Evolutionary conservation across 2,888 invertebrate species (phyloP).

Genomic region (Drosophila nr. perissopoda): DNA sequence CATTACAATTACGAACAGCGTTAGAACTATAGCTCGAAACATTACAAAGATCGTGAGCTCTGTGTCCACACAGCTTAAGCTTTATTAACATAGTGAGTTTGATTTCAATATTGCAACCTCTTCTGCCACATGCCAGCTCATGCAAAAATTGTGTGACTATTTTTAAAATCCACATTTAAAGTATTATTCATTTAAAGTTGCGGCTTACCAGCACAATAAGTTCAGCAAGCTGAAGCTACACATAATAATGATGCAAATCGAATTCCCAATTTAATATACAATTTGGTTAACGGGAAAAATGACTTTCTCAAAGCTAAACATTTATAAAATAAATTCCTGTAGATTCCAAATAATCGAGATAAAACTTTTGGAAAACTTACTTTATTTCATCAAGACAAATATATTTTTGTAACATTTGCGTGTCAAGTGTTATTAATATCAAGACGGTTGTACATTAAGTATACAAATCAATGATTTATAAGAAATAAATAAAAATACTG

Average conservation of each 20-base stretch:
- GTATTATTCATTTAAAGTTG: conserved; percentile 8
- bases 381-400: conserved; percentile 10
- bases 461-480: not conserved
- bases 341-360: not conserved
- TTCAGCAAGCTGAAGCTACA: not conserved
- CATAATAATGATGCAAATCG: not conserved
- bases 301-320: not conserved
- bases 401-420: conserved; percentile 4
- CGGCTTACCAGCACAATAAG: not conserved
- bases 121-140: no score
- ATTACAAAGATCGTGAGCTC: not conserved
- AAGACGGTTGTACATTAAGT: conserved; percentile 6
- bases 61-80: not conserved
- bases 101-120: not conserved
- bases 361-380: not conserved
- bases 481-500: conserved; percentile 13
- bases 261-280: not conserved
- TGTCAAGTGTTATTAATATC: conserved; percentile 22
- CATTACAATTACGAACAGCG: not conserved
- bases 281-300: no score
- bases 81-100: not conserved
- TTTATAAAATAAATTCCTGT: not conserved
- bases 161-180: not conserved
- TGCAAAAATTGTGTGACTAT: not conserved
- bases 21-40: not conserved